Base-by-base conservation (phyloP, 1,140 invertebrate genomes). In the Dendrolimus punctatus region DNA sequence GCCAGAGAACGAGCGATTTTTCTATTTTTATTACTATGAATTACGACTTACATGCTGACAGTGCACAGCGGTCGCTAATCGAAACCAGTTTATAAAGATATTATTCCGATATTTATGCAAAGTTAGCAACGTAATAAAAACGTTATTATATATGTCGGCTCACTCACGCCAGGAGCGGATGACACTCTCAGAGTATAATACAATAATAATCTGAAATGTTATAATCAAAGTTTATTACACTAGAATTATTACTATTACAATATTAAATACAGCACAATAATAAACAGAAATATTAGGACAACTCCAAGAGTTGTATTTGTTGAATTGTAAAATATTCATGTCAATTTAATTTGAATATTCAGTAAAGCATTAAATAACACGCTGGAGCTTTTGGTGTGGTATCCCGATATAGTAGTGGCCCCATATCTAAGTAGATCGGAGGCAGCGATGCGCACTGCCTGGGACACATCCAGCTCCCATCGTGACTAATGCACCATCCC, bases 401-500 rank as follows among this genome's bases (percentile, higher is more conserved):
- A n/a, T n/a, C 5, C 39, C 50, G 53, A 53, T 7, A 36, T 4
- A 46, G 48, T 57, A 39, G 36, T 60, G 53, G 64, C 64, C 60
- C 40, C 23, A 9, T 23, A 23, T 23, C 23, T 23, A 2, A 23
- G 23, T 23, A 40, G 49, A 45, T 54, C 23, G 41, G 7, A 54
- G 51, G 39, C 51, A 53, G 9, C 51, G 64, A 66, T 60, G 60
- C 58, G 64, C 52, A 57, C 57, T 58, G 60, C 60, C 56, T 61
- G 51, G 23, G 53, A 47, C 58, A 40, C 47, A 55, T 59, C 53
- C 57, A 57, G 50, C 60, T 60, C 52, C 55, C 57, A 58, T 57
- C 57, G 53, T 66, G 60, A 66, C 62, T 63, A 63, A 66, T 63
- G 55, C 48, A 57, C 58, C 57, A 64, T 57, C 46, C 49, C 54